Base-by-base conservation (phyloP, 1,140 invertebrate species). In the Euwallacea similis region DNA sequence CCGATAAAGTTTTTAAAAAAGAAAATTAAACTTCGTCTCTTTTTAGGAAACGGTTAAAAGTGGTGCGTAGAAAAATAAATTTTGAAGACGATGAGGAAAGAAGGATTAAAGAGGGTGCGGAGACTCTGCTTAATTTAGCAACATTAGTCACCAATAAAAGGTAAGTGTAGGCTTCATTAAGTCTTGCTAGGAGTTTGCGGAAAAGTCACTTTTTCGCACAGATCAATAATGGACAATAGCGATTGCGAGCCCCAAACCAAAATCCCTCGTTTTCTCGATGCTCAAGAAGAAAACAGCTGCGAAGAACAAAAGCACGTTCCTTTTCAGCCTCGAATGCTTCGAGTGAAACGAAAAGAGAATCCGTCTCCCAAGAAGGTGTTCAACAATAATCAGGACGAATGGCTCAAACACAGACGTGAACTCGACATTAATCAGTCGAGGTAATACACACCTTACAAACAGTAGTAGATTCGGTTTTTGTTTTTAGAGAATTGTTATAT, bases 51-150 rank as follows among this genome's bases (percentile, higher is more conserved):
- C 62, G 68, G 7, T 78, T 76, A 55, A 75, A 54, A 41, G 11
- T 46, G 67, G 73, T 73, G 47, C 75, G 77, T 72, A 62, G 76
- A 8, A 81, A 79, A 75, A 78, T 81, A 13, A 76, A 79, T 64
- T 79, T 81, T 55, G 88, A 90, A 71, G 84, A 89, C 7, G 90
- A 91, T 73, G 91, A 93, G 79, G 88, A 90, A 78, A 85, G 90
- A 60, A 89, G 89, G 74, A 90, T 92, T 60, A 90, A 88, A 13
- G 91, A 93, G 80, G 92, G 91, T 68, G 90, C 90, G 0, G 91
- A 93, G 75, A 91, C 91, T 0, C 80, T 94, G 53, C 80, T 94
- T 10, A 91, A 92, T 80, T 81, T 92, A 21, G 90, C 90, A 0
- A 89, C 89, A 42, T 77, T 81, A 50, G 72, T 76, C 10, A 78